phyloP scores from a whole-genome alignment of 2,113 vertebrate genomes.

The Orycteropus afer region DNA sequence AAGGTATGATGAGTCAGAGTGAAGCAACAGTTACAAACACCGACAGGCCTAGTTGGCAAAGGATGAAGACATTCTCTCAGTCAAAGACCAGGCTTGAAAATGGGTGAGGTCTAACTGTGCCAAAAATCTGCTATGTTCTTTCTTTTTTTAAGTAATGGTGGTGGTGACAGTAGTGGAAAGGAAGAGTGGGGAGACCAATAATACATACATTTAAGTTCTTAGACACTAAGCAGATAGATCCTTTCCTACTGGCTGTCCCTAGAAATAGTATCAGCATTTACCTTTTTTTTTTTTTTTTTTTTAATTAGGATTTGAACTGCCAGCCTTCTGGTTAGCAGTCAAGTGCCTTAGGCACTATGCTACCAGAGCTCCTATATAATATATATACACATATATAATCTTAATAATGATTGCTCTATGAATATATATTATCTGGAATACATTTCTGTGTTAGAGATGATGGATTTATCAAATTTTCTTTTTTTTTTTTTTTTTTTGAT shows the following conservation, averaged over 20 bases:
- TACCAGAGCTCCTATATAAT: too few relatives aligned
- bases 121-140: not conserved
- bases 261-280: too few relatives aligned
- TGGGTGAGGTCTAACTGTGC: not conserved
- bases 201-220: not conserved
- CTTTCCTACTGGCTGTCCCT: not conserved
- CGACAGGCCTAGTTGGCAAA: conserved; percentile 32
- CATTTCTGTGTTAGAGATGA: too few relatives aligned
- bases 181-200: not conserved
- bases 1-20: not conserved
- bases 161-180: not conserved
- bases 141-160: not conserved
- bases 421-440: too few relatives aligned
- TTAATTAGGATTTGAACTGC: too few relatives aligned
- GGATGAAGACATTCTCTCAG: conserved; percentile 11
- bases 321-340: too few relatives aligned
- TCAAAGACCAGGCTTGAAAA: not conserved
- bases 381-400: too few relatives aligned
- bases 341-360: too few relatives aligned
- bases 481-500: too few relatives aligned
- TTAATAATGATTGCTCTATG: too few relatives aligned
- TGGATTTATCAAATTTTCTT: too few relatives aligned
- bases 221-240: not conserved
- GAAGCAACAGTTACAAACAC: not conserved
- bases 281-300: too few relatives aligned